Evolutionary conservation across 1,140 invertebrate genomes (phyloP).

Genomic region (Thereuonema tuberculata): DNA sequence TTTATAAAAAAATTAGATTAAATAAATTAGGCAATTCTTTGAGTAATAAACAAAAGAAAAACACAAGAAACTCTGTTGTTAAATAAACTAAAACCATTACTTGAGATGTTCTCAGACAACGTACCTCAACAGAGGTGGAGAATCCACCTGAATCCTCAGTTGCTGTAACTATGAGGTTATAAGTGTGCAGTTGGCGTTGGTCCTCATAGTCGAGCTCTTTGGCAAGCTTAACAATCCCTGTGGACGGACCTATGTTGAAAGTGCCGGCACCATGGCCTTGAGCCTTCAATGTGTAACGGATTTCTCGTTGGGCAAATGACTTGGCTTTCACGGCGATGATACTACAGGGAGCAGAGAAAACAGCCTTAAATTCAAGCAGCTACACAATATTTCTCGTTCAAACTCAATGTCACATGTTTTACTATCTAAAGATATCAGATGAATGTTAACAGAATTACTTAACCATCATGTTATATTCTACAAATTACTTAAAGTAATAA

Average conservation of each 20-base stretch:
- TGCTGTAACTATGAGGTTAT: conserved; percentile 77
- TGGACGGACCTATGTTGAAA: conserved; percentile 85
- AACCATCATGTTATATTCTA: too few species aligned
- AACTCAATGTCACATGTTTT: too few species aligned
- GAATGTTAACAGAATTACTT: too few species aligned
- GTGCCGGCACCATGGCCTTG: conserved; percentile 87
- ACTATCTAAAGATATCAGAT: too few species aligned
- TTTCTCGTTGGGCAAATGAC: conserved; percentile 87
- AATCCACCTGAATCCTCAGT: conserved; percentile 92
- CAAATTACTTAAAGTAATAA: too few species aligned
- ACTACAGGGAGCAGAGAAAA: conserved; percentile 40
- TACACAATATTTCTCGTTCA: too few species aligned
- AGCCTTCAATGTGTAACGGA: conserved; percentile 82
- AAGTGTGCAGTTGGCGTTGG: conserved; percentile 78
- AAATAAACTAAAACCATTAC: too few species aligned
- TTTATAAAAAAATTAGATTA: too few species aligned
- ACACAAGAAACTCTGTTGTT: too few species aligned
- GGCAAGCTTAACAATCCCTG: conserved; percentile 82
- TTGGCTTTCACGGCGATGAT: conserved; percentile 93
- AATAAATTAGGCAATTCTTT: too few species aligned
- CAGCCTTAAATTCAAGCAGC: too few species aligned
- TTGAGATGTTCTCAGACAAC: not conserved
- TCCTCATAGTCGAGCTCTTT: conserved; percentile 93
- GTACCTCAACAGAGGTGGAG: conserved; percentile 82
- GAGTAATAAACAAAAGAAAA: too few species aligned